A percentile compares a stretch with the other conserved stretches of the same genome.
These are phyloP conservation scores for Eupithecia subfuscata DNA, from an alignment of 2,888 invertebrate species.

Conservation along the genomic window DNA sequence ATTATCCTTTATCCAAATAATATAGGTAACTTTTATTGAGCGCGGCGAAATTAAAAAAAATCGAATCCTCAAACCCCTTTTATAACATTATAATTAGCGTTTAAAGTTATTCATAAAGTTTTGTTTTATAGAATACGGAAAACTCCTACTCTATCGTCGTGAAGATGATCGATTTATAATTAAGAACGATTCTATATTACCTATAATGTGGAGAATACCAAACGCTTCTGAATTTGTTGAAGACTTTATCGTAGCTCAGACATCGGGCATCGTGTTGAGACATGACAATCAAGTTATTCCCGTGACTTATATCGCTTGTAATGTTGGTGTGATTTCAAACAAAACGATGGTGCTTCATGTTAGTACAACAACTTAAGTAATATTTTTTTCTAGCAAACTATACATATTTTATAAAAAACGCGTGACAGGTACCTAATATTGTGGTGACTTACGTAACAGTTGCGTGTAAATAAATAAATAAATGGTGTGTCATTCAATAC, in stretches of 20 bases:
- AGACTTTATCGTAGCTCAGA: slow-evolving; percentile 76
- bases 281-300: slow-evolving; percentile 76
- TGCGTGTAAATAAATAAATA: no score
- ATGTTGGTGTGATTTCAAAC: slow-evolving; percentile 68
- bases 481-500: no score
- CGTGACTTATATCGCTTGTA: slow-evolving; percentile 78
- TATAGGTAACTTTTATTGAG: no score
- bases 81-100: background rate
- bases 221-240: slow-evolving; percentile 69
- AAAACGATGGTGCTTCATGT: slow-evolving; percentile 76
- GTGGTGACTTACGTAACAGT: no score
- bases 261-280: slow-evolving; percentile 71
- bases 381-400: no score
- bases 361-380: slow-evolving; percentile 44
- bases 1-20: no score
- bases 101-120: background rate
- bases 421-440: no score
- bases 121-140: slow-evolving; percentile 76
- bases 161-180: slow-evolving; percentile 79
- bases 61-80: no score
- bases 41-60: no score
- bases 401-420: no score
- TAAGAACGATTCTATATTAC: slow-evolving; percentile 82
- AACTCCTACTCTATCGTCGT: slow-evolving; percentile 78
- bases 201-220: slow-evolving; percentile 82